Evolutionary conservation across 2,113 vertebrate genomes (phyloP), one percentile per base, ranked within the genome.

Genomic region (Paramisgurnus dabryanus): DNA sequence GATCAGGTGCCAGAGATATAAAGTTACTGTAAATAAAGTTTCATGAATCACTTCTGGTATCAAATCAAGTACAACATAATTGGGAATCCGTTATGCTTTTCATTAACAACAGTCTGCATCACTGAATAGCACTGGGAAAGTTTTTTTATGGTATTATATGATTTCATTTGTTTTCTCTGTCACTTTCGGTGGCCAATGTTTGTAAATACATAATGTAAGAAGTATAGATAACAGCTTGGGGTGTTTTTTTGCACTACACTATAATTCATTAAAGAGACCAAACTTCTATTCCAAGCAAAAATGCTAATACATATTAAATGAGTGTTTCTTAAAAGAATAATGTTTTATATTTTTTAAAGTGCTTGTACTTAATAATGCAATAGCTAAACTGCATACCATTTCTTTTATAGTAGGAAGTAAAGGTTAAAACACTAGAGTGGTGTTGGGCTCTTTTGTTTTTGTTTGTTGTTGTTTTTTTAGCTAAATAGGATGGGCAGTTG

Each of bases 371-470:
- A 71, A 40, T 15, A 55, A 39, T 39, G n/a, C 68, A 39, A 5
- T 39, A 39, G 27, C 22, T 70, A 9, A 53, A 6, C n/a, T 4
- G 49, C 45, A 13, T 69, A 49, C 3, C 7, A 0, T 40, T 70
- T 70, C 22, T 17, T 15, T 13, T 39, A 0, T 13, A 22, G 63
- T 41, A 67, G 68, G 13, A 55, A 12, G 5, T 72, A 6, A 72
- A 57, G 12, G 39, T 0, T n/a, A 71, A 4, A 40, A 53, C 7
- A 34, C 12, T 53, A 15, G 1, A 67, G 53, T 43, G 70, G 55
- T 73, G 70, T 39, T 60, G 70, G 70, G 39, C 4, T 73, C n/a
- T 60, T 73, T 60, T 34, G 58, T 43, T 73, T 73, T 5, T 70
- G 3, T 6, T 69, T 50, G 1, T 15, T 12, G 13, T 69, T 68